phyloP scores from a whole-genome alignment of 2,113 vertebrate genomes.

The Pungitius pungitius region DNA sequence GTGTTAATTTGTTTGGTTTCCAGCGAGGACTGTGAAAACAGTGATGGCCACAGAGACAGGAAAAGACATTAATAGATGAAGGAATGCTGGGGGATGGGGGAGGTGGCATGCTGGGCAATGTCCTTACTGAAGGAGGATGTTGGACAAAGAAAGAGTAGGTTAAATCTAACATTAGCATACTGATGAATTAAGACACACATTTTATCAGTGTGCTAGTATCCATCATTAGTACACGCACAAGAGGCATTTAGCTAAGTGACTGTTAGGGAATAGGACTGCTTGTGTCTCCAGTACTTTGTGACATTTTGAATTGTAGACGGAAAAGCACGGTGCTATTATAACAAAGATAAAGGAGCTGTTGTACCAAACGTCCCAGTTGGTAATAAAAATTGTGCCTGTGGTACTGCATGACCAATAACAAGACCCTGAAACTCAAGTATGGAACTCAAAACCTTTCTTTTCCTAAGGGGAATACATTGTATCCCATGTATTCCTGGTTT shows the following conservation, averaged over 20 bases:
- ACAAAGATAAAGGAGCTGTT: neutral
- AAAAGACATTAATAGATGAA: constrained; percentile 70
- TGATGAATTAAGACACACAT: neutral
- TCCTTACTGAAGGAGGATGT: constrained; percentile 23
- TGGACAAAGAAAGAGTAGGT: constrained; percentile 28
- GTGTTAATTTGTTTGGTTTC: constrained; percentile 76
- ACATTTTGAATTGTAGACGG: neutral
- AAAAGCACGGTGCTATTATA: neutral
- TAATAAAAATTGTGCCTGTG: neutral
- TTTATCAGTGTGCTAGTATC: neutral
- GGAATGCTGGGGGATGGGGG: constrained; percentile 42
- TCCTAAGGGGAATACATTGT: too few relatives aligned
- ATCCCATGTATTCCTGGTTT: too few relatives aligned
- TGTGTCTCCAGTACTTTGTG: neutral
- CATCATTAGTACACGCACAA: neutral
- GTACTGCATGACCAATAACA: neutral
- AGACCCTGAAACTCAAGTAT: neutral
- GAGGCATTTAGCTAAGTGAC: neutral
- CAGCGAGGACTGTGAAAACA: constrained; percentile 67
- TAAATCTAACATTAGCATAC: neutral
- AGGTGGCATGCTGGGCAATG: neutral
- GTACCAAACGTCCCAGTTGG: neutral
- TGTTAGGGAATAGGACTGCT: neutral
- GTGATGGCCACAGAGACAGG: constrained; percentile 67
- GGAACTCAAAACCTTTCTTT: too few relatives aligned